phyloP scores from a whole-genome alignment of 2,113 vertebrate species.

The Tor tambroides region DNA sequence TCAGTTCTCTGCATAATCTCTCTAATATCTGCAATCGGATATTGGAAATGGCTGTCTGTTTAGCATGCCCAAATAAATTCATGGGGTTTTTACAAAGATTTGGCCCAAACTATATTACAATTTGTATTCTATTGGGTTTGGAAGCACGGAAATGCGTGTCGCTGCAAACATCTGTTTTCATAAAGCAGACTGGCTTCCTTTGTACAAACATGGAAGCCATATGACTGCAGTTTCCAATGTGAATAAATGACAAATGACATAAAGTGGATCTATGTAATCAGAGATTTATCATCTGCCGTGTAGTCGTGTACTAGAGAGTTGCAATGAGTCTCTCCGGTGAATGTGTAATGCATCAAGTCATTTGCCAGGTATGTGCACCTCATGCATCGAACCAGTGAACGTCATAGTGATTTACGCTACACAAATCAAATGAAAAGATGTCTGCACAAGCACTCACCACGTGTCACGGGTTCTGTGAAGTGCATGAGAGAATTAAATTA shows the following conservation, averaged over 20 bases:
- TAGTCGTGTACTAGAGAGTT: neutral
- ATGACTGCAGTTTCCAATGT: neutral
- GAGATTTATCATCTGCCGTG: neutral
- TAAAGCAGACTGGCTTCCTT: neutral
- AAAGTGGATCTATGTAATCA: neutral
- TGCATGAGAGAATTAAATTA: conserved; percentile 43
- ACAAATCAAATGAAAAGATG: neutral
- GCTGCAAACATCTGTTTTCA: conserved; percentile 1
- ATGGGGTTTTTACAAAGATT: neutral
- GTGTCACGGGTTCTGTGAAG: conserved; percentile 12
- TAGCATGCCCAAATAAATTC: conserved; percentile 20
- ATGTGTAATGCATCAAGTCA: conserved; percentile 8
- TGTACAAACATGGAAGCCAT: neutral
- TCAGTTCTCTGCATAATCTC: conserved; percentile 53
- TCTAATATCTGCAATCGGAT: conserved; percentile 46
- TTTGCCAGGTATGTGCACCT: conserved; percentile 7
- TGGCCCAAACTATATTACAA: conserved; percentile 16
- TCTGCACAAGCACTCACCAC: neutral
- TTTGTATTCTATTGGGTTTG: conserved; percentile 28
- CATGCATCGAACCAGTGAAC: conserved; percentile 9
- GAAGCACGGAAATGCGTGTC: conserved; percentile 1
- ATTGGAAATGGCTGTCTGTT: neutral
- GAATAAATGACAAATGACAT: conserved; percentile 5
- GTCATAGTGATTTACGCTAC: conserved; percentile 39
- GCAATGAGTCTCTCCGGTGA: neutral